Conservation (phyloP, 2,888 invertebrate genomes). For the Lumbricus terrestris region DNA sequence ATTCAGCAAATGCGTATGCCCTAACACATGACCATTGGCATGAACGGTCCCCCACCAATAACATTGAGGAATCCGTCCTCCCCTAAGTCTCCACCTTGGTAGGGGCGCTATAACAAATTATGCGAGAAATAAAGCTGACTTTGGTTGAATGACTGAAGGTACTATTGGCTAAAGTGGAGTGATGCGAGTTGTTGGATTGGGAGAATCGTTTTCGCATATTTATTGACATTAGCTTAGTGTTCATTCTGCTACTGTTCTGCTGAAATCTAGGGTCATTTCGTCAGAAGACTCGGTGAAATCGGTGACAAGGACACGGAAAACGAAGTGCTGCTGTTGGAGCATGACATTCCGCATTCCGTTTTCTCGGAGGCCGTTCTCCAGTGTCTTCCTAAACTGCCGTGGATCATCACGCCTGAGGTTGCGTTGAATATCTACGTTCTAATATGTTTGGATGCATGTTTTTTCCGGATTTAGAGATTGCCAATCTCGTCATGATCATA, state of each 20-base stretch:
- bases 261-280: conserved; percentile 78
- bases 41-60: too few relatives aligned
- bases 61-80: too few relatives aligned
- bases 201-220: not conserved
- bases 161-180: not conserved
- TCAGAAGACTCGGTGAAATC: conserved; percentile 83
- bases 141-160: not conserved
- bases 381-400: conserved; percentile 85
- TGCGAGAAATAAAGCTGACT: too few relatives aligned
- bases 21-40: too few relatives aligned
- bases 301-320: conserved; percentile 95
- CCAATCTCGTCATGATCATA: not conserved
- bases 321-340: conserved; percentile 87
- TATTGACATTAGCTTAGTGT: not conserved
- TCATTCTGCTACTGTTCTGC: not conserved
- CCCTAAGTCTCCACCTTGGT: too few relatives aligned
- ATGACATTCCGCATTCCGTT: conserved; percentile 92
- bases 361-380: conserved; percentile 91
- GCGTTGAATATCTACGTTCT: conserved; percentile 6
- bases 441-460: not conserved
- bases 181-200: not conserved
- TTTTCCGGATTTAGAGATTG: not conserved
- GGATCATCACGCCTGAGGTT: conserved; percentile 82
- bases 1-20: too few relatives aligned
- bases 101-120: too few relatives aligned